phyloP scores from a whole-genome alignment of 2,797 vertebrate species.

The Cynodonichthys magdalenae region DNA sequence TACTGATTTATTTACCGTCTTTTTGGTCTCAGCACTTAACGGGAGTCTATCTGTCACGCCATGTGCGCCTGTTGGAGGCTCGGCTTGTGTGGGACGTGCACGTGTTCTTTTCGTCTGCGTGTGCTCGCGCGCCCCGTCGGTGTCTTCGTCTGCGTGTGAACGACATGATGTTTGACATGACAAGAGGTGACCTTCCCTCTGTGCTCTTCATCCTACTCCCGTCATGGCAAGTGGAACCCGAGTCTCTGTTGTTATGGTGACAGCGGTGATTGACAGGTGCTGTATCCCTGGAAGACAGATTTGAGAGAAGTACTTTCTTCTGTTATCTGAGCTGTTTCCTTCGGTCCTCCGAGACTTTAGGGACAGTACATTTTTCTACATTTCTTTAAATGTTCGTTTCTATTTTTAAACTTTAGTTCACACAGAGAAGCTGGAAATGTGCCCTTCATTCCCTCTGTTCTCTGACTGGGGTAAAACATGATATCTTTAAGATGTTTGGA shows the following conservation, averaged over 20 bases:
- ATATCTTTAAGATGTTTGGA: constrained; percentile 4
- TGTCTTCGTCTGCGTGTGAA: constrained; percentile 33
- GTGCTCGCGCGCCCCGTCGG: constrained; percentile 22
- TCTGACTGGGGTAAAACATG: constrained; percentile 3
- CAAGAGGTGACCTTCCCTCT: constrained; percentile 76
- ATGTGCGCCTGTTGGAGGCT: constrained; percentile 24
- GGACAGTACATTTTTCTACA: constrained; percentile 32
- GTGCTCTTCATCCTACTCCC: constrained; percentile 61
- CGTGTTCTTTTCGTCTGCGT: constrained; percentile 9
- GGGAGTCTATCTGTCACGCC: constrained; percentile 56
- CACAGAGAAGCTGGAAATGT: neutral
- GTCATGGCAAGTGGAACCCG: constrained; percentile 56
- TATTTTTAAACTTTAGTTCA: neutral
- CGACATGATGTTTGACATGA: constrained; percentile 67
- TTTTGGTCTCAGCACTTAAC: constrained; percentile 48
- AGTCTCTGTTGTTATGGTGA: constrained; percentile 72
- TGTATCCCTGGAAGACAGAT: constrained; percentile 66
- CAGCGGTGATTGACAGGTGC: constrained; percentile 68
- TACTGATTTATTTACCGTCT: constrained; percentile 71
- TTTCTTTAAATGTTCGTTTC: constrained; percentile 15
- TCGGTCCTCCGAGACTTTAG: constrained; percentile 29
- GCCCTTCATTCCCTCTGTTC: constrained; percentile 1
- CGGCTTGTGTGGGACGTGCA: constrained; percentile 23
- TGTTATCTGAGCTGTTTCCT: constrained; percentile 54
- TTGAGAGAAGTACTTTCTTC: constrained; percentile 54